A percentile compares a stretch with the other conserved stretches of the same genome.
These are phyloP conservation scores for Xerus rutilus DNA, from an alignment of 2,797 vertebrate genomes.

Conservation along the genomic window DNA sequence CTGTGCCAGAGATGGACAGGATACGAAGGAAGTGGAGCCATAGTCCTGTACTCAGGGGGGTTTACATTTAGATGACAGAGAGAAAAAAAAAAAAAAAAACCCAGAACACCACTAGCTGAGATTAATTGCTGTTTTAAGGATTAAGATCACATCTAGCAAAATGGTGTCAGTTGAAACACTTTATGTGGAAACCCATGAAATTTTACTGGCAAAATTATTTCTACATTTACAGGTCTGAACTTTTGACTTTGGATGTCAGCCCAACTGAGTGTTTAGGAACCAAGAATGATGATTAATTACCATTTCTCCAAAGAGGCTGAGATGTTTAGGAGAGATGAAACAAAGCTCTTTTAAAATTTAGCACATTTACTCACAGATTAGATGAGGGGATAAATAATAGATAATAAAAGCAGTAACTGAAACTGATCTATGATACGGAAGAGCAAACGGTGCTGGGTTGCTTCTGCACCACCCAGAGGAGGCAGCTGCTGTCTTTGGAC, in stretches of 20 bases:
- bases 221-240: constrained; percentile 51
- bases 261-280: constrained; percentile 50
- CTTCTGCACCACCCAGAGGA: neutral
- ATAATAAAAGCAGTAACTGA: constrained; percentile 16
- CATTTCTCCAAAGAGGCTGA: constrained; percentile 53
- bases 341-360: constrained; percentile 20
- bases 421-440: neutral
- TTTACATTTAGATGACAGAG: constrained; percentile 41
- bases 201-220: constrained; percentile 67
- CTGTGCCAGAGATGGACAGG: neutral
- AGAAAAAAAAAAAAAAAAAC: neutral
- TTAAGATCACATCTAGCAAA: constrained; percentile 59
- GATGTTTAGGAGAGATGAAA: constrained; percentile 47
- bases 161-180: constrained; percentile 53
- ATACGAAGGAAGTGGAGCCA: neutral
- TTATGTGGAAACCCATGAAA: constrained; percentile 62
- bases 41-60: neutral
- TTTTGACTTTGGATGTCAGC: constrained; percentile 58
- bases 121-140: constrained; percentile 57
- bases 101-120: neutral
- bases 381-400: neutral
- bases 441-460: neutral
- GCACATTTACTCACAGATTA: constrained; percentile 43
- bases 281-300: constrained; percentile 60
- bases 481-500: constrained; percentile 28